Evolutionary conservation across 2,888 invertebrate genomes (phyloP).

Genomic region (Blomia tropicalis): DNA sequence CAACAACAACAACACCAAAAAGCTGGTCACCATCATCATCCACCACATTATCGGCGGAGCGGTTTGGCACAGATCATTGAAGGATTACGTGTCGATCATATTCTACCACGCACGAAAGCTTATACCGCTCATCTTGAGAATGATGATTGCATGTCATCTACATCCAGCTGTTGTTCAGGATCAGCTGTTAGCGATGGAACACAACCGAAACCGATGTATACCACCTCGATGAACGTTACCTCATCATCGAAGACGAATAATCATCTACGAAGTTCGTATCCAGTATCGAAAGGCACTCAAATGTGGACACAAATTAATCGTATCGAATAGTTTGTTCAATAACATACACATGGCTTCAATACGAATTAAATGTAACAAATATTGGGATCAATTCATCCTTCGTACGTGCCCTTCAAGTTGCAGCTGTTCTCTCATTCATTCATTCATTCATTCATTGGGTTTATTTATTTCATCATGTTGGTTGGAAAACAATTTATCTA

Average conservation of each 20-base stretch:
- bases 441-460: too few species aligned
- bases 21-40: neutral
- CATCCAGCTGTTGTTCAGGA: neutral
- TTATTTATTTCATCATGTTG: too few species aligned
- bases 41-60: neutral
- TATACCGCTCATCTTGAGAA: neutral
- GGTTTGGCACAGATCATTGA: conserved; percentile 3
- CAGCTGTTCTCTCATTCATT: too few species aligned
- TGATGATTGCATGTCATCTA: neutral
- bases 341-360: too few species aligned
- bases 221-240: too few species aligned
- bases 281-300: neutral
- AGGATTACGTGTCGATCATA: neutral
- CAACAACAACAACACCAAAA: neutral
- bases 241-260: neutral
- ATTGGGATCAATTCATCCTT: too few species aligned
- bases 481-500: too few species aligned
- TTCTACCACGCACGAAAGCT: neutral
- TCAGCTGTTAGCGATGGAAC: neutral
- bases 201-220: too few species aligned
- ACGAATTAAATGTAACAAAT: too few species aligned
- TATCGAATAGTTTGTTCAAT: neutral
- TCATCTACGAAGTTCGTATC: neutral
- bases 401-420: too few species aligned
- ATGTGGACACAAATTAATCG: conserved; percentile 16